phyloP scores from a whole-genome alignment of 2,113 vertebrate genomes.

The Hipposideros armiger region DNA sequence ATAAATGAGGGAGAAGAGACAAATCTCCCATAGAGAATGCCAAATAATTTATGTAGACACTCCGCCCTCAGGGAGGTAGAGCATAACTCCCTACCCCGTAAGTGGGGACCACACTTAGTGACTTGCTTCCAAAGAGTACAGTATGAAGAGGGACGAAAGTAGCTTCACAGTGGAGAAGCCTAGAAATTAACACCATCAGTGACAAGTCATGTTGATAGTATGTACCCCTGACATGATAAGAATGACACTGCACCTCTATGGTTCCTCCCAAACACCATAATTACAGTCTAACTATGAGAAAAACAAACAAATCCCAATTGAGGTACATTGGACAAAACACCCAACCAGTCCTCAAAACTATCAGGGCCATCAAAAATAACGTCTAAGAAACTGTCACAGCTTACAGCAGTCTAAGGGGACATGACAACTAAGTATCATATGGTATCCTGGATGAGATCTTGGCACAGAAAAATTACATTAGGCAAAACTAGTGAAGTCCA shows the following conservation, averaged over 20 bases:
- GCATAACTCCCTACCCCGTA: not conserved
- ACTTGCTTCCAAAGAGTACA: not conserved
- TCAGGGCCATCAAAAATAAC: conserved; percentile 23
- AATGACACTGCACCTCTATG: not conserved
- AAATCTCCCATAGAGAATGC: not conserved
- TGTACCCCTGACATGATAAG: not conserved
- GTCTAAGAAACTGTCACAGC: not conserved
- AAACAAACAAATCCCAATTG: not conserved
- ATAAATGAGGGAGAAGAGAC: not conserved
- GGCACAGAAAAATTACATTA: conserved; percentile 8
- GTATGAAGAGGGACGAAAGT: not conserved
- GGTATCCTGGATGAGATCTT: not conserved
- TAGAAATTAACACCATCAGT: not conserved
- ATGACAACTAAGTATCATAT: not conserved
- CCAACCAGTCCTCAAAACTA: not conserved
- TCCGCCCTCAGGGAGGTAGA: not conserved
- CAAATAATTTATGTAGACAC: not conserved
- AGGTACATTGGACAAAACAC: conserved; percentile 9
- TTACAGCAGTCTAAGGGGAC: not conserved
- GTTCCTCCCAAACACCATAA: conserved; percentile 16
- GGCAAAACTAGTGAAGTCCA: not conserved
- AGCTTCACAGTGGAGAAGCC: not conserved
- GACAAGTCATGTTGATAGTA: not conserved
- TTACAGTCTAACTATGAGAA: not conserved
- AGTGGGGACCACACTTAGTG: not conserved